These are phyloP conservation scores for Caenorhabditis sp. DNA, from an alignment of 2,888 invertebrate genomes.

Conservation along the genomic window DNA sequence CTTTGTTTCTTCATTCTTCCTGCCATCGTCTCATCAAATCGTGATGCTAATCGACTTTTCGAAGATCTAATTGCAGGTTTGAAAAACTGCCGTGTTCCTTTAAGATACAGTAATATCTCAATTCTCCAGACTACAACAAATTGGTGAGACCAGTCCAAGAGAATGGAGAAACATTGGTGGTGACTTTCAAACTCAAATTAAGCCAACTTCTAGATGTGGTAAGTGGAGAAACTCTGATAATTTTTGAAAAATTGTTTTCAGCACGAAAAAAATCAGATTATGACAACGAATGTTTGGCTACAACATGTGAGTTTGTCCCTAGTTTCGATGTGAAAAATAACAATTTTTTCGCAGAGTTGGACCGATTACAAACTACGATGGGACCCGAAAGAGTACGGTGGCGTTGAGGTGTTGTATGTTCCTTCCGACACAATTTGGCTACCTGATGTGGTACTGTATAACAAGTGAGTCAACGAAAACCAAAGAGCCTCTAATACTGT, in stretches of 20 bases:
- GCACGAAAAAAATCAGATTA: slow-evolving; percentile 75
- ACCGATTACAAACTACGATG: slow-evolving; percentile 70
- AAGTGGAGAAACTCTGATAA: slow-evolving; percentile 47
- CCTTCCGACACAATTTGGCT: slow-evolving; percentile 70
- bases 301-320: slow-evolving; percentile 65
- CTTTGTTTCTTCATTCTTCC: background rate
- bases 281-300: slow-evolving; percentile 71
- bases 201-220: slow-evolving; percentile 78
- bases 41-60: slow-evolving; percentile 65
- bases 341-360: slow-evolving; percentile 65
- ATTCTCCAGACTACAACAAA: slow-evolving; percentile 65
- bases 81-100: background rate
- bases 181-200: slow-evolving; percentile 77
- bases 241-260: slow-evolving; percentile 72
- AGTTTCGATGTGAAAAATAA: background rate
- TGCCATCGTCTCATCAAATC: slow-evolving; percentile 14
- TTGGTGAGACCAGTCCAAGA: slow-evolving; percentile 70
- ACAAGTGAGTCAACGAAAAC: slow-evolving; percentile 50
- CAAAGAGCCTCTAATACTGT: too few relatives aligned
- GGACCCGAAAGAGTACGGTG: slow-evolving; percentile 71
- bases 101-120: slow-evolving; percentile 1
- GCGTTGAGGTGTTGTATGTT: slow-evolving; percentile 71
- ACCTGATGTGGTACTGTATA: slow-evolving; percentile 70
- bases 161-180: slow-evolving; percentile 75
- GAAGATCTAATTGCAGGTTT: slow-evolving; percentile 61